Base-by-base conservation (phyloP, 30 jellyfish, hydroid and myxozoan species). In the Turritopsis dohrnii region DNA sequence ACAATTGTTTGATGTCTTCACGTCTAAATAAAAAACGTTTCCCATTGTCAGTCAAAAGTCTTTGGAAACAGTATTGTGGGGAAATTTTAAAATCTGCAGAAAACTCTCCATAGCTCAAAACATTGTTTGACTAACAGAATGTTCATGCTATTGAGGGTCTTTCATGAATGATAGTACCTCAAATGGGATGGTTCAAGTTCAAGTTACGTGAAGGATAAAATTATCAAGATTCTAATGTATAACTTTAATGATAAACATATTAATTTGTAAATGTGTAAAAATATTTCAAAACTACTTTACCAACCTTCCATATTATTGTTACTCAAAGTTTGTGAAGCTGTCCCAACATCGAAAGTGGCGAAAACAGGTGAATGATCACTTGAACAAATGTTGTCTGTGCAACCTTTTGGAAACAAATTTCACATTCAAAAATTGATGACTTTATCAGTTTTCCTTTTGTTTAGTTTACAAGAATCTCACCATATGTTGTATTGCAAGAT, bases 291-390 rank as follows among this genome's bases (percentile, higher is more conserved):
- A 21, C 21, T 60, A 18, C 73, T 23, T 18, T 18, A 60, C 73
- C 21, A 18, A 60, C 77, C 77, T 69, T 69, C 77, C 0, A 9
- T 23, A 69, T 27, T 69, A n/a, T 23, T 9, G 19, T 23, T 27
- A 69, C 31, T 27, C 9, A 69, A n/a, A 23, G 77, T 69, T 0
- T 69, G 77, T 9, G 87, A 80, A 3, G 66, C 60, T 22, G 53
- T 21, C n/a, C 94, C 96, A 25, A 89, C 95, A 79, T 94, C 96
- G 75, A 88, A 94, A 7, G 96, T 76, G 17, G 99, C 88, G 76
- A 94, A 94, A 18, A 94, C 99, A 0, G 99, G 96, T 4, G 96
- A 90, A 80, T 94, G 99, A 76, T 94, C 99, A 80, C 99, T 94
- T 21, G 99, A 85, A 25, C 72, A 79, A 66, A 94, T 89, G 65